Evolutionary conservation across 2,797 vertebrate genomes (phyloP).

Genomic region (Sebastes taczanowskii): DNA sequence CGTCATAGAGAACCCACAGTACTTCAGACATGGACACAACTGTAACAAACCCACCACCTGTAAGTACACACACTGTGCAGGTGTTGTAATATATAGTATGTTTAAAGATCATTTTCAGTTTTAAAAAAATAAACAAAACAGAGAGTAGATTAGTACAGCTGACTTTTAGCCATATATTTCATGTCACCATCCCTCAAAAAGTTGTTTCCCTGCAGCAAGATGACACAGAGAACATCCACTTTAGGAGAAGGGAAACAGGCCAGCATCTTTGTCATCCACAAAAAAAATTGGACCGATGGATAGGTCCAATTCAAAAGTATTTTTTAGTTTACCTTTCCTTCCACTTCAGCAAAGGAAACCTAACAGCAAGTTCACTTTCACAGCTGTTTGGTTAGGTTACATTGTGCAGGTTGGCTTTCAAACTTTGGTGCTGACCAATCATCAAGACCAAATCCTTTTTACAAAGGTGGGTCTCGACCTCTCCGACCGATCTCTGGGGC

Average conservation of each 20-base stretch:
- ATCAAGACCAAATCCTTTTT: neutral
- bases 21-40: conserved; percentile 96
- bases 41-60: conserved; percentile 95
- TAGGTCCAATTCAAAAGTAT: no score
- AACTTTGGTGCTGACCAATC: neutral
- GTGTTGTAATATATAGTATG: neutral
- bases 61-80: conserved; percentile 79
- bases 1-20: conserved; percentile 97
- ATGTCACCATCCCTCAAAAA: neutral
- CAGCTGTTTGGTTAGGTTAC: neutral
- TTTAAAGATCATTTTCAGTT: neutral
- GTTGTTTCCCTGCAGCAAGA: neutral
- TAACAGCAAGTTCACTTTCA: neutral
- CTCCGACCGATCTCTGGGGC: neutral
- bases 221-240: neutral
- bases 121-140: neutral
- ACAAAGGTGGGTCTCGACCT: neutral
- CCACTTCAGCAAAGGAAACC: neutral
- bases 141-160: neutral
- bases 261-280: neutral
- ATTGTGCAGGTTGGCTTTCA: neutral
- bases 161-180: neutral
- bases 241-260: neutral
- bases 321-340: neutral
- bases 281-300: neutral